Evolutionary conservation across 2,797 vertebrate species (phyloP), one percentile per base, ranked within the genome.

Genomic region (Capromys pilorides): DNA sequence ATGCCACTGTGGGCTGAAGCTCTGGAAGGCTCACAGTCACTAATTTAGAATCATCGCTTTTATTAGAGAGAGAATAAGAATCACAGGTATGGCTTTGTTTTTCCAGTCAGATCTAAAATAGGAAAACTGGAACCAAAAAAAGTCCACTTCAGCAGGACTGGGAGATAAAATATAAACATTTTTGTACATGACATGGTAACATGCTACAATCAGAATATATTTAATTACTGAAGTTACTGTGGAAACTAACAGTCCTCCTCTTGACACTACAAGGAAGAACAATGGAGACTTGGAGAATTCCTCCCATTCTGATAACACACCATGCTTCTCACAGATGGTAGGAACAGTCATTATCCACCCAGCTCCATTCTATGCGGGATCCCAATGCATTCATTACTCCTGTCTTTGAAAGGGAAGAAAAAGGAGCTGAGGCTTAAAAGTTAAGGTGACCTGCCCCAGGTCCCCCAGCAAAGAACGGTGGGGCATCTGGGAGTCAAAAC

Each of bases 221-320:
- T 90, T 90, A 94, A 94, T 95, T 94, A 51, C n/a, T 62, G 21
- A n/a, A 87, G 62, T 85, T 93, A 84, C 54, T n/a, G 5, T 91
- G 89, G 54, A 93, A 97, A 69, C 19, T 14, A 82, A 85, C 54
- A 87, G 19, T 71, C 16, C 18, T 78, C 81, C 41, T 90, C 94
- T 71, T 78, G 94, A 62, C 45, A 61, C 49, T 28, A 39, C 64
- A 91, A 88, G 67, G 75, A 91, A 79, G 33, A 6, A 6, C 62
- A 92, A 67, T 9, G 92, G 78, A 45, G 62, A 87, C 31, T 57
- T 57, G 51, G 67, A 85, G 64, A 91, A 85, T 79, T 78, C 36
- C 22, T 88, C 33, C 64, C 33, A 28, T 33, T 88, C 91, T 51
- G 81, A 22, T 84, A 89, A 94, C 54, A 33, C 57, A 62, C 24